A percentile compares a stretch with the other conserved stretches of the same genome.
These are phyloP conservation scores for Anodontia alba DNA, from an alignment of 2,888 invertebrate genomes.

Conservation along the genomic window DNA sequence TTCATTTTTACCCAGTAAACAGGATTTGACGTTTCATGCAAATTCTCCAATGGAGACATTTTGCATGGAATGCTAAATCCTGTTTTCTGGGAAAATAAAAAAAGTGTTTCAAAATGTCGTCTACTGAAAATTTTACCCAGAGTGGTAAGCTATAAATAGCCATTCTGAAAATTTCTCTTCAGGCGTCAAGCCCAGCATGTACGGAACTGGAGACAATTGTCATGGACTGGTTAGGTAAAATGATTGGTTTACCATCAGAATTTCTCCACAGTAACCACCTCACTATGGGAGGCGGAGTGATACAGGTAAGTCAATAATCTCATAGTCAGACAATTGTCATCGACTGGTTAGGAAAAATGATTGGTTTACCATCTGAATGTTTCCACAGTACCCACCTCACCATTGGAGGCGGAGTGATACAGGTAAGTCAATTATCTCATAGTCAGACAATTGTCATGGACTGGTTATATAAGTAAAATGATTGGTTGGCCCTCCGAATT, in stretches of 20 bases:
- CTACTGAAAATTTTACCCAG: no score
- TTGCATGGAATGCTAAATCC: no score
- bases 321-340: constrained; percentile 93
- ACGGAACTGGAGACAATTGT: constrained; percentile 99
- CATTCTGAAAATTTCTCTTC: constrained; percentile 37
- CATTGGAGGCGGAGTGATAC: constrained; percentile 97
- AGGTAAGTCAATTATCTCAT: constrained; percentile 89
- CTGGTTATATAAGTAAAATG: constrained; percentile 95
- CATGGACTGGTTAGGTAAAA: constrained; percentile 96
- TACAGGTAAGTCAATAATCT: constrained; percentile 91
- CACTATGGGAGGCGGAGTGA: constrained; percentile 95
- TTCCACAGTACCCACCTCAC: constrained; percentile 91
- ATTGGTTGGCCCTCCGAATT: constrained; percentile 98
- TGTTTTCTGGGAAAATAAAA: no score
- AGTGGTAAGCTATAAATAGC: no score
- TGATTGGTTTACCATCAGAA: constrained; percentile 97
- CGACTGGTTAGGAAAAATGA: constrained; percentile 96
- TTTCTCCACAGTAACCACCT: constrained; percentile 93
- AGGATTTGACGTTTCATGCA: no score
- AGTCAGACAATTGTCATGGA: constrained; percentile 94
- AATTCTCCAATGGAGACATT: no score
- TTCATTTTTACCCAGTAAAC: no score
- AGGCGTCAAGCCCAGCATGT: constrained; percentile 98
- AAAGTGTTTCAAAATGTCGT: no score
- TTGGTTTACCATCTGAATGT: constrained; percentile 98